Evolutionary conservation across 92 coral and sea anemone genomes (phyloP), one percentile per base, ranked within the genome.

Genomic region (Palythoa heliodiscus): DNA sequence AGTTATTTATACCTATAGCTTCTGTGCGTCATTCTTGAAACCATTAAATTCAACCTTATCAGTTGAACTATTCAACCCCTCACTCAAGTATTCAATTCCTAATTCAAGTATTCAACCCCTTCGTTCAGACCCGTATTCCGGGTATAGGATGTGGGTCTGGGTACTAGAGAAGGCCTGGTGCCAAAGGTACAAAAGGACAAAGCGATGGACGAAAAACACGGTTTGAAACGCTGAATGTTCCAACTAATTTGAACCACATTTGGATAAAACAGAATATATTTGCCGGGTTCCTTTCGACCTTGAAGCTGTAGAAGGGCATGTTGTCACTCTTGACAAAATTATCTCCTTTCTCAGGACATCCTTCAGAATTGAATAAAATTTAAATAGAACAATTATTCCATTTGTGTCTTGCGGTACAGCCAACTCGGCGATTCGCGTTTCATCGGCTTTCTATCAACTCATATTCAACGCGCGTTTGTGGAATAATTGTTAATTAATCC

Each of bases 241-340:
- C 22, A 57, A 71, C 77, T n/a, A 0, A 11, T 57, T 84, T 84
- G 20, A 84, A 43, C 77, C 87, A 73, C 50, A 83, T 84, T 73
- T 84, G 72, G 82, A 84, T 38, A 84, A 54, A 68, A 72, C 87
- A 52, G 75, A 67, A 66, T 63, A 52, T 22, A 84, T 57, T 73
- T 84, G 87, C 72, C 77, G 73, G 87, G 25, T 43, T 73, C 82
- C 87, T 25, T 84, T 84, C 82, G 87, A 84, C 52, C 50, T 71
- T 52, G 87, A 84, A 73, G 73, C 87, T 52, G 77, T 40, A 54
- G 71, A 84, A 84, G 82, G 72, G 64, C 87, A 84, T 84, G 82
- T 73, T 37, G 80, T 84, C 47, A 72, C 87, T 72, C 81, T 84
- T 55, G 73, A 85, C 88, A 85, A 85, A 74, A 85, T 71, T 71